Base-by-base conservation (phyloP, 2,797 vertebrate genomes). In the Potorous gilbertii region DNA sequence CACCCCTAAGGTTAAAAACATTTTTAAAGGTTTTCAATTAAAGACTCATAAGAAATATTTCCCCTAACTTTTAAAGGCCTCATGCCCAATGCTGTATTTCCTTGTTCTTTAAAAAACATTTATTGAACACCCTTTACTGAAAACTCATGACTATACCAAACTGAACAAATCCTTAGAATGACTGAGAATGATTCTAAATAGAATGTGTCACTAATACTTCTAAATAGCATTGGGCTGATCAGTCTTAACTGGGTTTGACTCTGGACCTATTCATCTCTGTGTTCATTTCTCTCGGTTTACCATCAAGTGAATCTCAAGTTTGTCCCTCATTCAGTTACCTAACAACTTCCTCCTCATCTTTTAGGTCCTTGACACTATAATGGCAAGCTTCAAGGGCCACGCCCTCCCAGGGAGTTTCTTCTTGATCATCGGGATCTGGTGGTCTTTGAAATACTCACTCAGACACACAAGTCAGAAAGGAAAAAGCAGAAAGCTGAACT, bases 361-460 rank as follows among this genome's bases (percentile, higher is more conserved):
- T 54, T 3, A 98, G 97, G 34, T 24, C 0, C 56, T 90, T 50
- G 74, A 27, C 0, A 90, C 54, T 5, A 92, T 56, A 46, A 99
- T 99, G 99, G 99, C 99, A 0, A 99, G 99, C 98, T 99, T 99
- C 96, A 99, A 99, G 98, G 99, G 99, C 89, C 99, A 99, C 0
- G 99, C 99, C 0, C 99, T 99, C 74, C 99, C 99, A 0, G 99
- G 99, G 66, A 98, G 99, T 29, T 99, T 99, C 97, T 99, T 99
- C 98, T 95, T 99, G 90, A 89, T 99, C 10, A 98, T 99, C 91
- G 99, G 99, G 29, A 97, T 99, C 40, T 99, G 99, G 99, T 99
- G 99, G 98, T 99, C 99, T 0, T 97, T 99, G 59, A 99, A 98
- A 90, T 98, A 99, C 92, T 97, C 98, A 18, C 98, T 98, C 96